Base-by-base conservation (phyloP, 1,140 invertebrate species). In the Drosophila neocordata region DNA sequence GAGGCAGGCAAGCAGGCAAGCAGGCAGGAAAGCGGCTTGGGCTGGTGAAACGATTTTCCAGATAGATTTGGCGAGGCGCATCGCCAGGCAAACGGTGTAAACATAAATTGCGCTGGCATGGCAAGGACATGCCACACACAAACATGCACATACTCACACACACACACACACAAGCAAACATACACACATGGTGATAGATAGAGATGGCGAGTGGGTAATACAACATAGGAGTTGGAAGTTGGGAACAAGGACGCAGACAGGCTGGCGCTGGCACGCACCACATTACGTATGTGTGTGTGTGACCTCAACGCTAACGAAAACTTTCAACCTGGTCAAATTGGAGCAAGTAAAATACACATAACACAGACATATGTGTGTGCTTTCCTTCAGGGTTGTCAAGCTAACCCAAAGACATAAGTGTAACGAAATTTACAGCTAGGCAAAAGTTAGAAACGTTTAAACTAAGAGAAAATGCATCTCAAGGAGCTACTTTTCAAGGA, bases 51-150 rank as follows among this genome's bases (percentile, higher is more conserved):
- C 81, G 59, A 85, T 80, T 81, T 73, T 69, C 65, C 69, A 78
- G 78, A 85, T 78, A 87, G 64, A 64, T 64, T 73, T 65, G 68
- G 62, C 41, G 41, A 38, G 71, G 75, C 76, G 76, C 58, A 80
- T 69, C 69, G 77, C 77, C 77, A 76, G 7, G 69, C 65, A 64
- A 38, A 77, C 62, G 79, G 71, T 81, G 83, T 70, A 88, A 87
- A 87, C 83, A 88, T 87, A 87, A 87, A 87, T 83, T 83, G 56
- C 60, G 65, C 65, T 59, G 75, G 59, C 83, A 87, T 74, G 75
- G 75, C 41, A 48, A 48, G 41, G 41, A 78, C 75, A 77, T 71
- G 66, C 59, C 37, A 44, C 41, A 63, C 41, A 37, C 61, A 62
- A 41, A 77, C 75, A 77, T 68, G 60, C 56, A 58, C n/a, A 35